Conservation (phyloP, 2,113 vertebrate genomes). For the Verasper variegatus region DNA sequence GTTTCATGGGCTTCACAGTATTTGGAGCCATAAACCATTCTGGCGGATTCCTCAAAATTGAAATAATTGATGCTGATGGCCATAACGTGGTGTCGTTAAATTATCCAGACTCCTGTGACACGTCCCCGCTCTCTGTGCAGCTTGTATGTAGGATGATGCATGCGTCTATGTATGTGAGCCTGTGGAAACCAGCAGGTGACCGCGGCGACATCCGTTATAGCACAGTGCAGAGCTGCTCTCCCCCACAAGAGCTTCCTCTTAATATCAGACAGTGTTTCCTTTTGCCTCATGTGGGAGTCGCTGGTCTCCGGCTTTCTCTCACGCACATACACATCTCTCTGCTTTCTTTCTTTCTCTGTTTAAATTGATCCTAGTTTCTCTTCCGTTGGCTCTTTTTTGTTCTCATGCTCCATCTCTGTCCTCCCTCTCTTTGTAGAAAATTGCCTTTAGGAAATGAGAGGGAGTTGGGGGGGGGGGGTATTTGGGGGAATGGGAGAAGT, state of each 20-base stretch:
- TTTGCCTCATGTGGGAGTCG: conserved; percentile 30
- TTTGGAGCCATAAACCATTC: not conserved
- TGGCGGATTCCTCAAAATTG: not conserved
- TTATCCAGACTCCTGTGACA: not conserved
- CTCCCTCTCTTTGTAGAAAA: conserved; percentile 9
- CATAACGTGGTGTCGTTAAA: not conserved
- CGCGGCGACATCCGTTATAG: conserved; percentile 29
- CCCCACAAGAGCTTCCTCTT: conserved; percentile 59
- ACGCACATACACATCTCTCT: conserved; percentile 17
- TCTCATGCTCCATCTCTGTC: not conserved
- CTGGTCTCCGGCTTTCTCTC: conserved; percentile 12
- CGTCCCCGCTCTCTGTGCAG: not conserved
- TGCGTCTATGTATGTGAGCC: not conserved
- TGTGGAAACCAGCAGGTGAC: conserved; percentile 31
- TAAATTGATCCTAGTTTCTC: conserved; percentile 15
- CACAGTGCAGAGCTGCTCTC: conserved; percentile 40
- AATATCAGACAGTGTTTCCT: conserved; percentile 42
- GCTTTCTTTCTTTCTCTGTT: conserved; percentile 1
- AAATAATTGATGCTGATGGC: not conserved
- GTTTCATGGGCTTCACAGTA: not conserved
- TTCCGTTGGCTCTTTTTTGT: not conserved
- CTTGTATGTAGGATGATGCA: not conserved
- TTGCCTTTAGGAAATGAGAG: conserved; percentile 37
- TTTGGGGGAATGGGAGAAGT: conserved; percentile 58
- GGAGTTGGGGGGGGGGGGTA: conserved; percentile 10